A percentile compares a stretch with the other conserved stretches of the same genome.
phyloP scores from a whole-genome alignment of 2,113 vertebrate genomes.

The Alligator sinensis region DNA sequence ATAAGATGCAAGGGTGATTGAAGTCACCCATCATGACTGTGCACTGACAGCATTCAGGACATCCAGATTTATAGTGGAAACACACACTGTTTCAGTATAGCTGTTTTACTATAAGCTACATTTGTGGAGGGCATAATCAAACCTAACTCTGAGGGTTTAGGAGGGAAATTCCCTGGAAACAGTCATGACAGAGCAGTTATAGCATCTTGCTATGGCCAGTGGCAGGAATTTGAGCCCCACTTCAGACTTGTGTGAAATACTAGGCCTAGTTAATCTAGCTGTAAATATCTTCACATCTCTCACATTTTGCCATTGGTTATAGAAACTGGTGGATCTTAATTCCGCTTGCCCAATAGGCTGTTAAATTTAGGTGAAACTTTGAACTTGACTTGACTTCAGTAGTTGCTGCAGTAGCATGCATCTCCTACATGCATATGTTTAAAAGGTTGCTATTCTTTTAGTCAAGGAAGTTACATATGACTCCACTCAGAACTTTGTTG shows the following conservation, averaged over 20 bases:
- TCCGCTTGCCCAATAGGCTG: background rate
- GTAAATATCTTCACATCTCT: too few relatives aligned
- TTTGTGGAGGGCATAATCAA: background rate
- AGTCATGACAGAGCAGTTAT: background rate
- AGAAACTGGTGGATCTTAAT: too few relatives aligned
- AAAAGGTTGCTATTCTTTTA: background rate
- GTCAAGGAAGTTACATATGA: background rate
- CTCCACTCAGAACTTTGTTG: background rate
- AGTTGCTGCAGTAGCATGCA: background rate
- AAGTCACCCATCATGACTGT: too few relatives aligned
- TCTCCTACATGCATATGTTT: background rate
- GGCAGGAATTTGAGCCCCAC: background rate
- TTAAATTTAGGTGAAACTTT: background rate
- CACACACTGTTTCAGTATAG: background rate
- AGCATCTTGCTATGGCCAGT: background rate
- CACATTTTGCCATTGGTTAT: too few relatives aligned
- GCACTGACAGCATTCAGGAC: background rate
- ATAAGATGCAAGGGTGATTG: too few relatives aligned
- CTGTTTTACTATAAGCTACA: too few relatives aligned
- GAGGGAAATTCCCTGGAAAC: background rate
- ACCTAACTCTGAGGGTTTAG: background rate
- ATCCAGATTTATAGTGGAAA: background rate
- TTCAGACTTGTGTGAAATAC: too few relatives aligned
- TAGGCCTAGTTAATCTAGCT: too few relatives aligned
- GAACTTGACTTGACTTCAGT: background rate